Evolutionary conservation across 1,140 invertebrate species (phyloP).

Genomic region (Drosophila nannoptera): DNA sequence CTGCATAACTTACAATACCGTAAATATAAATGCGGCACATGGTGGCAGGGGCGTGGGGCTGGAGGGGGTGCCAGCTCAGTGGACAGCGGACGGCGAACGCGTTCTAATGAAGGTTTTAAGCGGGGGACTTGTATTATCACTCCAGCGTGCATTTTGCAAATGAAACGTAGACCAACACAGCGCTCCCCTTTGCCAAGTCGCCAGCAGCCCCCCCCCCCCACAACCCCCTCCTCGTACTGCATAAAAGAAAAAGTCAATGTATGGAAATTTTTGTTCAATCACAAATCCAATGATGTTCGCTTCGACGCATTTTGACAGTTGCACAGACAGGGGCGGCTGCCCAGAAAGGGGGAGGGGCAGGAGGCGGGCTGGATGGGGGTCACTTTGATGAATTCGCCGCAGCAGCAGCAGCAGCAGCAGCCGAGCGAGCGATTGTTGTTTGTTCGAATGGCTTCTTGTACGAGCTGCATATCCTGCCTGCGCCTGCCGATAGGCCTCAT

Average conservation of each 20-base stretch:
- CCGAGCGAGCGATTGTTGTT: slow-evolving; percentile 56
- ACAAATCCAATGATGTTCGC: slow-evolving; percentile 79
- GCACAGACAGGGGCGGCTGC: slow-evolving; percentile 31
- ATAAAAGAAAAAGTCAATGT: slow-evolving; percentile 58
- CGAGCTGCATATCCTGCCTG: slow-evolving; percentile 25
- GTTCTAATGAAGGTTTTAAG: slow-evolving; percentile 62
- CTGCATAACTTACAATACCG: slow-evolving; percentile 79
- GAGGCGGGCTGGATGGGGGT: slow-evolving; percentile 1
- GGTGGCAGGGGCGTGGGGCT: neutral
- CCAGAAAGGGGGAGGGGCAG: neutral
- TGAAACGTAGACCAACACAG: slow-evolving; percentile 42
- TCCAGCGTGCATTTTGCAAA: slow-evolving; percentile 74
- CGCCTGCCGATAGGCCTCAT: slow-evolving; percentile 43
- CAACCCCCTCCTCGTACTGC: neutral
- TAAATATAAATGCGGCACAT: slow-evolving; percentile 69
- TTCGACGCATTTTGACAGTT: slow-evolving; percentile 79
- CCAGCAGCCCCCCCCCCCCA: neutral
- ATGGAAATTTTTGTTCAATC: slow-evolving; percentile 78
- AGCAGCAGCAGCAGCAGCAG: slow-evolving; percentile 7
- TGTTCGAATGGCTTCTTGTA: slow-evolving; percentile 59
- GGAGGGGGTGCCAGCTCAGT: neutral
- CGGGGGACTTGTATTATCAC: slow-evolving; percentile 61
- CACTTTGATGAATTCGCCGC: slow-evolving; percentile 70
- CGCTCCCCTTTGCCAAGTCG: neutral
- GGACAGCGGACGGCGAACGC: neutral